Evolutionary conservation across 1,140 invertebrate species (phyloP).

Genomic region (Drosophila willistoni): DNA sequence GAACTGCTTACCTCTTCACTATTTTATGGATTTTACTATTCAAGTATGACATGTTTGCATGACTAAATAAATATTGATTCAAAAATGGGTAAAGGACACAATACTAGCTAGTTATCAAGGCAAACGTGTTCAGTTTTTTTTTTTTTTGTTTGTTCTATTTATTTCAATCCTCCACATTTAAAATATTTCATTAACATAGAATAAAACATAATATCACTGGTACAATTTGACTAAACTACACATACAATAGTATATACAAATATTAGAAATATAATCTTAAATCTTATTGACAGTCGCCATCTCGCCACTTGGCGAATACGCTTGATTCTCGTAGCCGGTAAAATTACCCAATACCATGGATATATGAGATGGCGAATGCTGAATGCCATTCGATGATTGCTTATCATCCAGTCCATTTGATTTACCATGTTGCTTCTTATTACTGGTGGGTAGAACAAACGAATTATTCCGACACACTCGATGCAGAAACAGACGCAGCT

Average conservation of each 20-base stretch:
- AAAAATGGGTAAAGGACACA: constrained; percentile 5
- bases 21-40: constrained; percentile 59
- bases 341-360: constrained; percentile 80
- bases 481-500: constrained; percentile 62
- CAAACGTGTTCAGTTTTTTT: background rate
- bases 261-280: constrained; percentile 10
- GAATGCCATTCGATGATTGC: constrained; percentile 56
- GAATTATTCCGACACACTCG: constrained; percentile 52
- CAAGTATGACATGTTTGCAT: constrained; percentile 34
- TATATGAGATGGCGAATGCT: constrained; percentile 73
- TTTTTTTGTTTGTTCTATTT: too few species aligned
- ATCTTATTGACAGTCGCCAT: constrained; percentile 30
- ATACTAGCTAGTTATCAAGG: constrained; percentile 20
- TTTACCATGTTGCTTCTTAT: constrained; percentile 30
- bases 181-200: constrained; percentile 50
- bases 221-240: constrained; percentile 49
- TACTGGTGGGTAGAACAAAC: constrained; percentile 61
- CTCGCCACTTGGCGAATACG: constrained; percentile 55
- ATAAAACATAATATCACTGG: constrained; percentile 75
- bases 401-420: constrained; percentile 30
- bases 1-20: constrained; percentile 35
- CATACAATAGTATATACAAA: background rate
- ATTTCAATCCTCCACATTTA: constrained; percentile 18
- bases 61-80: constrained; percentile 46
- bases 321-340: constrained; percentile 72